Evolutionary conservation across 2,888 invertebrate species (phyloP), one percentile per base, ranked within the genome.

Genomic region (Celastrina argiolus): DNA sequence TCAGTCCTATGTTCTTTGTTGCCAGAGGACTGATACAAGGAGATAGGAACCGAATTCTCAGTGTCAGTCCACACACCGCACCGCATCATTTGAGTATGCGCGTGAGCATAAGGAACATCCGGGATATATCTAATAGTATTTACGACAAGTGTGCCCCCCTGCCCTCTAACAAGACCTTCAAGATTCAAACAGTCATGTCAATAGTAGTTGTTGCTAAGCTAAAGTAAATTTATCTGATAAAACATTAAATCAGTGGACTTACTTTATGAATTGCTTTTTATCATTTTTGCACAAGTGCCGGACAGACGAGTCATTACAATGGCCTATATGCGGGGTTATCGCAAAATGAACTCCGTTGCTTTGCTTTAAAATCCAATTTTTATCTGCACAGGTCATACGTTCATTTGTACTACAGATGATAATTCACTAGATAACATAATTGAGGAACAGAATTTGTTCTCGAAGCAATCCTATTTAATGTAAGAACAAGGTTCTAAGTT

Each of bases 341-440:
- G 39, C 36, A 61, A 61, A 61, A 22, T 22, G 39, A 61, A 22
- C 39, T 39, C 39, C 39, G 39, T 22, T 22, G n/a, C 22, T 36
- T 34, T 16, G 34, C 8, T 3, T 28, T 59, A 59, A 34, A 16
- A n/a, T 8, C 4, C 4, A 59, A 34, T 36, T 59, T 36, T 58
- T 34, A 59, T 59, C 58, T 31, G 6, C 16, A 34, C 36, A 59
- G 59, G 59, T 61, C 22, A 39, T 39, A 14, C 7, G 61, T 2
- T 61, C 61, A 22, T 16, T 58, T 58, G 58, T 58, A 58, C 45
- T 45, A 45, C 12, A 51, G 26, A 45, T 10, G 45, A 45, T 18
- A 45, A 45, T n/a, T 22, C 4, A 51, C 12, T 12, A 22, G 22
- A 51, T 22, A 51, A 51, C 22, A 45, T 2, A 51, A 51, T 51